Evolutionary conservation across 2,888 invertebrate genomes (phyloP), one percentile per base, ranked within the genome.

Genomic region (Xylocampa areola): DNA sequence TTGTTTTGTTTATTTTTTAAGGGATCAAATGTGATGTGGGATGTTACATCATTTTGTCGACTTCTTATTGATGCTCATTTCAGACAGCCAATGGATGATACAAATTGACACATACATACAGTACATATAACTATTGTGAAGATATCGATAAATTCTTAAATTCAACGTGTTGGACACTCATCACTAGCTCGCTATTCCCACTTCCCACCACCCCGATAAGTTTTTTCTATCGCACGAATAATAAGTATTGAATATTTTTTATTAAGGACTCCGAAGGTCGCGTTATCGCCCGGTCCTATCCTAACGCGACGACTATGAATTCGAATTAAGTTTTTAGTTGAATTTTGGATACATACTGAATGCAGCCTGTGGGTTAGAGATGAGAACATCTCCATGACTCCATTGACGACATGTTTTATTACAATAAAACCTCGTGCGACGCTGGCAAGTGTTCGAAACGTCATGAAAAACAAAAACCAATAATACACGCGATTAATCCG

Each of bases 241-340:
- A 84, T 82, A 76, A 73, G 84, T 77, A 85, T 84, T 86, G 80
- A 85, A 75, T 69, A 79, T 76, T 86, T 87, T 87, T 81, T 72
- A 76, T 62, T 51, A 72, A 76, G 73, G 73, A 72, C 72, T 74
- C 48, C 53, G 72, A 78, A 79, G 79, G 79, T 66, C 75, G 77
- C 73, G 55, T 80, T 87, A 86, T 84, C 86, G 77, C 73, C 25
- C 66, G 72, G 73, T 75, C 82, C 80, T 81, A 81, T 79, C 79
- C 77, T 71, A 74, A 79, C 72, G 58, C 67, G 43, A 48, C 44
- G 64, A 30, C 36, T 68, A 67, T 73, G 73, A 67, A 71, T 76
- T 68, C 63, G 60, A 75, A 75, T 70, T 59, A 66, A 65, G 58
- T 67, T 73, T 73, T 70, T 68, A 51, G 43, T 47, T 60, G 19